Percentiles rank a stretch among this genome's conserved stretches.
Conservation (phyloP, 64 coral and sea anemone species). For the Cladopsammia gracilis region DNA sequence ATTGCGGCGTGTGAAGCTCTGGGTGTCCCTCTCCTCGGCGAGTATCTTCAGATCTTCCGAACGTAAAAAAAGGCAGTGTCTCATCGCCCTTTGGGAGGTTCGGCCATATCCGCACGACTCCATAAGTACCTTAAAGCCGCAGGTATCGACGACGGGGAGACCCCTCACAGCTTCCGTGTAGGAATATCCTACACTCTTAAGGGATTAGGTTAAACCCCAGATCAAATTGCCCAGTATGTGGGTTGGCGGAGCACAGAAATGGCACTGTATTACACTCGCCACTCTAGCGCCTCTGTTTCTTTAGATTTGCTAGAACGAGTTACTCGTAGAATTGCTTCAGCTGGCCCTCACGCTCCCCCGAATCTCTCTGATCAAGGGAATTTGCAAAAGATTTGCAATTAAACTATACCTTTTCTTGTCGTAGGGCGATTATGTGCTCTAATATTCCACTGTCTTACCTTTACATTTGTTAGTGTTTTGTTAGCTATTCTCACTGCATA, state of each 20-base stretch:
- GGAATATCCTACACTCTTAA: conserved; percentile 27
- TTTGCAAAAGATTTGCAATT: no score
- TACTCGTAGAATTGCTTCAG: no score
- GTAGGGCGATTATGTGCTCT: no score
- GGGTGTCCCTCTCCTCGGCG: background rate
- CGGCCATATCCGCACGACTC: conserved; percentile 1
- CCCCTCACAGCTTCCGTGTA: conserved; percentile 43
- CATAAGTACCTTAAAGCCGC: conserved; percentile 5
- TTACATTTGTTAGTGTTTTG: no score
- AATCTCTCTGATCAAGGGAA: no score
- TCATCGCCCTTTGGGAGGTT: background rate
- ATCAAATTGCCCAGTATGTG: conserved; percentile 35
- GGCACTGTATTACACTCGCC: conserved; percentile 12
- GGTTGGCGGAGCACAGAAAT: conserved; percentile 51
- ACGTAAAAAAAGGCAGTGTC: background rate
- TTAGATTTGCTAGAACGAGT: no score
- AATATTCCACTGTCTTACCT: no score
- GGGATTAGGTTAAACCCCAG: conserved; percentile 20
- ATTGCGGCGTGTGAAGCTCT: background rate
- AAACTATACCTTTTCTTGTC: no score
- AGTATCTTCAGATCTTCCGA: background rate
- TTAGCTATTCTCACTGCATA: no score
- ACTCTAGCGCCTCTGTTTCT: no score
- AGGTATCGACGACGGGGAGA: conserved; percentile 16
- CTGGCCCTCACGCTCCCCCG: no score